These are phyloP conservation scores for Beris morrisii DNA, from an alignment of 2,888 invertebrate genomes.

Conservation along the genomic window DNA sequence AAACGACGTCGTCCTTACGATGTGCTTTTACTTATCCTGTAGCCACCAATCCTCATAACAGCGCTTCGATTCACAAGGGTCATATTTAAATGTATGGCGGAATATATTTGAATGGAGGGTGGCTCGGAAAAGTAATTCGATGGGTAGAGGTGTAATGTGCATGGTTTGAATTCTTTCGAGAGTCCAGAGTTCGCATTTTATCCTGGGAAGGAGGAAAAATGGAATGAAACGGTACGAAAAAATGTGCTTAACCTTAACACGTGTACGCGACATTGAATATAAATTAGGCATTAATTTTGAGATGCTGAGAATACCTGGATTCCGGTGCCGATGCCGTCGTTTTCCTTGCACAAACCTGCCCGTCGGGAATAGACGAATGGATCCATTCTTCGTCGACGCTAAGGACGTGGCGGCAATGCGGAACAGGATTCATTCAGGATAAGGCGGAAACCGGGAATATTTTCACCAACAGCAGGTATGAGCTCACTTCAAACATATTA, in stretches of 20 bases:
- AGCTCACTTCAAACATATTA: background rate
- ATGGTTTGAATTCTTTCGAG: background rate
- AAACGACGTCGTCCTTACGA: background rate
- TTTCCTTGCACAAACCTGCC: conserved; percentile 13
- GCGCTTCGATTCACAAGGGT: too few relatives aligned
- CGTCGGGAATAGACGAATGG: conserved; percentile 4
- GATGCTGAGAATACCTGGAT: conserved; percentile 31
- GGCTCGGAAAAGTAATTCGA: background rate
- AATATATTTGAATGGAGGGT: too few relatives aligned
- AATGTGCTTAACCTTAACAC: conserved; percentile 35
- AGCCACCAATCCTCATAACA: too few relatives aligned
- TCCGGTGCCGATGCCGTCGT: conserved; percentile 11
- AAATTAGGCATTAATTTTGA: conserved; percentile 36
- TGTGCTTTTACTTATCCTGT: too few relatives aligned
- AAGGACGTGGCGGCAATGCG: background rate
- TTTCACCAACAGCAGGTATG: background rate
- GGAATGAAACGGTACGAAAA: conserved; percentile 21
- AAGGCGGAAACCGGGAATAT: background rate
- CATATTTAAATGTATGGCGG: too few relatives aligned
- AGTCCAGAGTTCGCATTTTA: background rate
- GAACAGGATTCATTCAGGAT: background rate
- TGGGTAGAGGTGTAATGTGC: background rate
- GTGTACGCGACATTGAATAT: conserved; percentile 36
- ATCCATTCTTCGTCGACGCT: conserved; percentile 2
- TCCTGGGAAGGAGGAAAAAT: conserved; percentile 4